phyloP scores from a whole-genome alignment of 1,140 invertebrate genomes.

The Laupala kohalensis region DNA sequence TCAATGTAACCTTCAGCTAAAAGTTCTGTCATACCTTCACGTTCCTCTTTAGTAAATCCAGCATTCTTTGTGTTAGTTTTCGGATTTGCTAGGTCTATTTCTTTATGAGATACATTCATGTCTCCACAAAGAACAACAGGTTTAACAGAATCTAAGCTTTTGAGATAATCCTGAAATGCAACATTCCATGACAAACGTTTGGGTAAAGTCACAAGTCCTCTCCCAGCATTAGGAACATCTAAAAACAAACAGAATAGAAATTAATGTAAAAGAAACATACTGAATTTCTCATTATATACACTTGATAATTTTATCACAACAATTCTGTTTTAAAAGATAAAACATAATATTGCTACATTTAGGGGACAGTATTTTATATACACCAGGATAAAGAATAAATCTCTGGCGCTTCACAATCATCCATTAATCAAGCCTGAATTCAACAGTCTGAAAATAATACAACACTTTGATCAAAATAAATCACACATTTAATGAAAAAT shows the following conservation, averaged over 20 bases:
- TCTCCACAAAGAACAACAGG: conserved; percentile 92
- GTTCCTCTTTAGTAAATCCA: conserved; percentile 89
- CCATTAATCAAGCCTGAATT: no score
- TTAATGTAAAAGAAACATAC: not conserved
- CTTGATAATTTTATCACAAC: no score
- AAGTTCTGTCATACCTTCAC: conserved; percentile 78
- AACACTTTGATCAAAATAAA: no score
- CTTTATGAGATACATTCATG: conserved; percentile 91
- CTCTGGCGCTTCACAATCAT: no score
- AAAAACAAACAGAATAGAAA: conserved; percentile 3
- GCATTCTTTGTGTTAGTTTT: conserved; percentile 86
- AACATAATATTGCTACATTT: no score
- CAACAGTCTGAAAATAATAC: no score
- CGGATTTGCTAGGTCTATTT: conserved; percentile 93
- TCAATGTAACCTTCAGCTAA: conserved; percentile 72
- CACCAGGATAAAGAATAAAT: no score
- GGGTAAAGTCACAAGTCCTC: conserved; percentile 70
- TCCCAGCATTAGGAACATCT: conserved; percentile 67
- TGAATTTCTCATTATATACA: not conserved
- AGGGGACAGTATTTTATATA: no score
- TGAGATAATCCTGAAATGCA: conserved; percentile 61
- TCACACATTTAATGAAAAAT: no score
- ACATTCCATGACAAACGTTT: conserved; percentile 87
- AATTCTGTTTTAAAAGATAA: no score
- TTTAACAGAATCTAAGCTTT: conserved; percentile 74